A percentile compares a stretch with the other conserved stretches of the same genome.
These are phyloP conservation scores for Asarcornis scutulata DNA, from an alignment of 2,113 vertebrate species.

Conservation along the genomic window DNA sequence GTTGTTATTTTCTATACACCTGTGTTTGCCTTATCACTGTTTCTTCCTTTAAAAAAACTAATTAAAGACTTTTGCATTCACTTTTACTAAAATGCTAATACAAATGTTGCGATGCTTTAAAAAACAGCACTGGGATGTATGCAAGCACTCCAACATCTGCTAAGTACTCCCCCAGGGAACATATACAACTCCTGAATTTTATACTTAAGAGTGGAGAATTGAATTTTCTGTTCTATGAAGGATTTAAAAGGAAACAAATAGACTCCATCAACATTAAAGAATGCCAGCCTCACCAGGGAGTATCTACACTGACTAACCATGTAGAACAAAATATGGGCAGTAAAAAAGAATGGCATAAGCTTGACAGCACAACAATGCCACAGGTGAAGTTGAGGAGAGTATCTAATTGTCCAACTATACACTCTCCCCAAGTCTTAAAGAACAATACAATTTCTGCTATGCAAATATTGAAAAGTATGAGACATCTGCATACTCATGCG, in stretches of 20 bases:
- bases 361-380: not conserved
- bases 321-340: not conserved
- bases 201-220: not conserved
- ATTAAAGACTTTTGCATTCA: not conserved
- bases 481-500: not conserved
- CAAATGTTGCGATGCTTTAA: not conserved
- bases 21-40: not conserved
- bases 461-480: not conserved
- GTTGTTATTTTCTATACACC: slow-evolving; percentile 8
- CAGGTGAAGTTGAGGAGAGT: not conserved
- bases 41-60: not conserved
- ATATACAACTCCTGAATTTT: not conserved
- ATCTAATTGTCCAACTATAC: not conserved
- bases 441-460: not conserved
- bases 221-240: not conserved
- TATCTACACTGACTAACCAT: not conserved
- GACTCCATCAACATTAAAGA: not conserved
- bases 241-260: not conserved
- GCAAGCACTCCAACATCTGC: not conserved
- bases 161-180: not conserved
- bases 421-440: not conserved
- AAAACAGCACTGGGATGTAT: not conserved
- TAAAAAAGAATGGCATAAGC: not conserved
- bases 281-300: not conserved
- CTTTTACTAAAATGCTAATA: not conserved